Evolutionary conservation across 2,888 invertebrate species (phyloP).

Genomic region (Cephus spinipes): DNA sequence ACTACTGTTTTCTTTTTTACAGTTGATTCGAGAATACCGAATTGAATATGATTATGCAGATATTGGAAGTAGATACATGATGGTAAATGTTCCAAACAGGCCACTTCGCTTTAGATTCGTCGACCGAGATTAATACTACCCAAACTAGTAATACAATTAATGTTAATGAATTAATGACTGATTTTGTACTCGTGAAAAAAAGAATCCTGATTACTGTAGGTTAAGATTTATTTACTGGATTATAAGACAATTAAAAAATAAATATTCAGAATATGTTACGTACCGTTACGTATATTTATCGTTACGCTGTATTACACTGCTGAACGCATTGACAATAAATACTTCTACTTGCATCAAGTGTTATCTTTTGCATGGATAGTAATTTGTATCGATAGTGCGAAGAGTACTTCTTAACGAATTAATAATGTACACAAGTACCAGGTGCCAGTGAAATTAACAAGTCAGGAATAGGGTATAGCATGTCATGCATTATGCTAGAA

Average conservation of each 20-base stretch:
- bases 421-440: neutral
- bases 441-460: neutral
- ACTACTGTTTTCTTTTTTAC: constrained; percentile 53
- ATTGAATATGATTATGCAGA: constrained; percentile 78
- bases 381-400: neutral
- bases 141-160: neutral
- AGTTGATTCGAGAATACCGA: constrained; percentile 74
- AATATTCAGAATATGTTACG: neutral
- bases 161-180: neutral
- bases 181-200: neutral
- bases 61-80: constrained; percentile 70
- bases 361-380: neutral
- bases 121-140: constrained; percentile 65
- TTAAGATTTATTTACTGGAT: neutral
- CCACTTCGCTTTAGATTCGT: constrained; percentile 75
- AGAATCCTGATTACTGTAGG: neutral
- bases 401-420: neutral
- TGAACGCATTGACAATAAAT: neutral
- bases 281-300: neutral
- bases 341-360: neutral
- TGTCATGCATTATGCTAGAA: neutral
- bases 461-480: neutral
- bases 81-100: constrained; percentile 73
- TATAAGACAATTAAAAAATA: neutral
- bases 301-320: neutral